Conservation (phyloP, 2,888 invertebrate genomes). For the Nezara viridula region DNA sequence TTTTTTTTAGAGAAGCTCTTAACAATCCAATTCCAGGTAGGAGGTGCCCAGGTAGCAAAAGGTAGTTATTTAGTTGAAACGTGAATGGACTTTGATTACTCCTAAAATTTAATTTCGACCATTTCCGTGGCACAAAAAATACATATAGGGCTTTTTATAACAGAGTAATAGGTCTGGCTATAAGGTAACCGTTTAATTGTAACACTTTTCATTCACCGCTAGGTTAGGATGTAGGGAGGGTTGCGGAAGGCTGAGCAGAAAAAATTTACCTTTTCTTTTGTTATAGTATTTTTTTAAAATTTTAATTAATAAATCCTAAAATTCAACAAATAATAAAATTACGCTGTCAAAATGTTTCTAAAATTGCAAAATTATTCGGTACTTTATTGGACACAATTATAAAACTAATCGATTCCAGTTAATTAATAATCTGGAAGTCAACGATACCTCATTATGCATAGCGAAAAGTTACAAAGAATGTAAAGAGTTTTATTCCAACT, state of each 20-base stretch:
- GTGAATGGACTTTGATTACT: constrained; percentile 34
- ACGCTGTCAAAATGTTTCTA: too few relatives aligned
- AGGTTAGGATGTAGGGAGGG: neutral
- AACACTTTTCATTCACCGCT: neutral
- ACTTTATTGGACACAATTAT: too few relatives aligned
- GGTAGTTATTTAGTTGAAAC: constrained; percentile 21
- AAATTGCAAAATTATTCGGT: too few relatives aligned
- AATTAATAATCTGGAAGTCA: too few relatives aligned
- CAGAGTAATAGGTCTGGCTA: neutral
- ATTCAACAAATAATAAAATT: too few relatives aligned
- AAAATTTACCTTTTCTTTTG: neutral
- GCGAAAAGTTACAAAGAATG: too few relatives aligned
- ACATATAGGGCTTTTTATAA: neutral
- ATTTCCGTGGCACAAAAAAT: neutral
- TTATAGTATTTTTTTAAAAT: too few relatives aligned
- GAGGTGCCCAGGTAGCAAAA: neutral
- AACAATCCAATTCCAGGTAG: constrained; percentile 21
- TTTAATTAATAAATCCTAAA: too few relatives aligned
- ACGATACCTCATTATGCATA: too few relatives aligned
- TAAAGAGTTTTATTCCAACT: too few relatives aligned
- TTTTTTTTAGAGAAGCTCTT: neutral
- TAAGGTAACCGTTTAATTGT: neutral
- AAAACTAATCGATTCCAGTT: too few relatives aligned
- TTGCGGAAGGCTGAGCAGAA: neutral
- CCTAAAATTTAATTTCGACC: constrained; percentile 17